Percentiles rank a stretch among this genome's conserved stretches.
These are phyloP conservation scores for Microctenopoma lineatum DNA, from an alignment of 2,797 vertebrate genomes.

Conservation along the genomic window DNA sequence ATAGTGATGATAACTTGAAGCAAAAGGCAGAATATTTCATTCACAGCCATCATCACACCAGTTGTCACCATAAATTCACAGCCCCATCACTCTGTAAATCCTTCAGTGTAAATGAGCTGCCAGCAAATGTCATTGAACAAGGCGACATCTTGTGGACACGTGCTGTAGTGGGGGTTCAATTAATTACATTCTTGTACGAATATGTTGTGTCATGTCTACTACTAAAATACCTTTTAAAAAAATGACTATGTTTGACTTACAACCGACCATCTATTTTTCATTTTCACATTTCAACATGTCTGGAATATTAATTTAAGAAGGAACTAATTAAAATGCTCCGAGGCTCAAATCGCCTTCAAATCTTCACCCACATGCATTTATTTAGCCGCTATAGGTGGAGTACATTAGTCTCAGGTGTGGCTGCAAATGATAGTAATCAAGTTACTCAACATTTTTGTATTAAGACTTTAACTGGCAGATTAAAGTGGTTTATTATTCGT, in stretches of 20 bases:
- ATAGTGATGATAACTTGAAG: not conserved
- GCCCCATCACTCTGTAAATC: not conserved
- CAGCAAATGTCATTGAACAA: slow-evolving; percentile 20
- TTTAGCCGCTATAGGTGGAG: not conserved
- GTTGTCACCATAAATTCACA: not conserved
- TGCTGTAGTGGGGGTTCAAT: not conserved
- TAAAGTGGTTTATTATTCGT: too few relatives aligned
- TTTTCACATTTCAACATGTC: not conserved
- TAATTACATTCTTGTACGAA: not conserved
- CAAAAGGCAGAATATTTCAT: not conserved
- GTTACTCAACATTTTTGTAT: not conserved
- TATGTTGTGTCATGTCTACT: not conserved
- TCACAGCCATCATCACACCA: not conserved
- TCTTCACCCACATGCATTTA: not conserved
- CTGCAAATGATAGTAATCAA: not conserved
- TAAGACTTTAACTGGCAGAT: not conserved
- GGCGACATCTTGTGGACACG: slow-evolving; percentile 73
- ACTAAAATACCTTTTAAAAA: too few relatives aligned
- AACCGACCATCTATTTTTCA: not conserved
- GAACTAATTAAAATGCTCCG: not conserved
- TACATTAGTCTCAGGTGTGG: not conserved
- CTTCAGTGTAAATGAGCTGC: not conserved
- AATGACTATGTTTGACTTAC: not conserved
- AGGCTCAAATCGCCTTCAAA: not conserved
- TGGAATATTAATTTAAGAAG: not conserved